phyloP scores from a whole-genome alignment of 2,888 invertebrate genomes.

The Conomelus anceps region DNA sequence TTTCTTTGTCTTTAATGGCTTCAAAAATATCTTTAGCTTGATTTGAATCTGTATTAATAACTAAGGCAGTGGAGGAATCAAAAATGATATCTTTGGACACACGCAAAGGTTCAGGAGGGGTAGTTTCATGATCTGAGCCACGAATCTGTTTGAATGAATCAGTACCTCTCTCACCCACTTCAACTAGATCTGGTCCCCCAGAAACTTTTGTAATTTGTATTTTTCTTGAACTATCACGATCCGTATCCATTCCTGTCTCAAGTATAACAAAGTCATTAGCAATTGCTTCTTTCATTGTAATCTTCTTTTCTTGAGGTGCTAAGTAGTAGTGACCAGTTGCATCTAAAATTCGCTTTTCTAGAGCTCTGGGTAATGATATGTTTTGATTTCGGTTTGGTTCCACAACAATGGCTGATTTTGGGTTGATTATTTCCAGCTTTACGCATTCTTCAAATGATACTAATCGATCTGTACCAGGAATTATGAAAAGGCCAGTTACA shows the following conservation, averaged over 20 bases:
- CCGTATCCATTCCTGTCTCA: constrained; percentile 45
- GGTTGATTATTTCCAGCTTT: constrained; percentile 75
- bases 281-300: constrained; percentile 71
- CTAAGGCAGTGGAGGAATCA: constrained; percentile 67
- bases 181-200: constrained; percentile 64
- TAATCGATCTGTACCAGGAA: constrained; percentile 77
- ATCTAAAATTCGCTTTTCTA: constrained; percentile 73
- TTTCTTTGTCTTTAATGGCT: constrained; percentile 68
- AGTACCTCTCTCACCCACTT: constrained; percentile 54
- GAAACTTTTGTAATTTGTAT: constrained; percentile 66
- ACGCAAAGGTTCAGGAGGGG: constrained; percentile 56
- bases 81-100: constrained; percentile 66
- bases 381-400: constrained; percentile 69
- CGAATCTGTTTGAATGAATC: constrained; percentile 48
- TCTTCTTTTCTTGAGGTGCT: constrained; percentile 45
- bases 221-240: constrained; percentile 40
- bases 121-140: constrained; percentile 41
- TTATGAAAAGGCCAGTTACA: constrained; percentile 70
- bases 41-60: constrained; percentile 64
- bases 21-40: constrained; percentile 63
- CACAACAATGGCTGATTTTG: constrained; percentile 71
- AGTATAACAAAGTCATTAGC: constrained; percentile 56
- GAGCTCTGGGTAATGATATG: constrained; percentile 59
- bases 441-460: constrained; percentile 84
- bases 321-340: constrained; percentile 64